Base-by-base conservation (phyloP, 2,888 invertebrate genomes). In the Drosophila stalkeri region DNA sequence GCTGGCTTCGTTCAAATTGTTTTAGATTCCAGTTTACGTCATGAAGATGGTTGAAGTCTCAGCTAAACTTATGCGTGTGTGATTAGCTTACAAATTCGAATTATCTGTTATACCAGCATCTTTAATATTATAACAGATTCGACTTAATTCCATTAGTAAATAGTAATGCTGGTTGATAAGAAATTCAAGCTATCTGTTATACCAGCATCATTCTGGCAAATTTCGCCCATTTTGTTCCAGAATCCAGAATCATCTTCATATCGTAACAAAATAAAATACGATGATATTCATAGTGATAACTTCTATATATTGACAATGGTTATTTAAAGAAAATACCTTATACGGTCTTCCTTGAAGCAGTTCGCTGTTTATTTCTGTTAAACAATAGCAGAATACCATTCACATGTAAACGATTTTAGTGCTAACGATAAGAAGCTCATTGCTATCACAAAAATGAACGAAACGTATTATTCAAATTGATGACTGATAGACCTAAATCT, bases 401-500 rank as follows among this genome's bases (percentile, higher is more conserved):
- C 37, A 33, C 4, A 9, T 71, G 62, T 51, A 11, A 49, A 56
- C 71, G 44, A 23, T 8, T 16, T 8, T 8, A 8, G 0, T 54
- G 54, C 23, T 11, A 1, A 5, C 23, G 1, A 61, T 6, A 0
- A 0, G 14, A 59, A 46, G 61, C 61, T 68, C 1, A 51, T 9
- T 57, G 54, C 7, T 61, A 76, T 43, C n/a, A 20, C 0, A 18
- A 7, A 37, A 16, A 16, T 8, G 0, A 20, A 20, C 11, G 18
- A 18, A 51, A 33, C 51, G 51, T 35, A 54, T 54, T 16, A 14
- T 54, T 35, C 16, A 37, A 54, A 23, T 14, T 23, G 14, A n/a
- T n/a, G 2, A 2, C 4, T 27, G 27, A 3, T 12, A 2, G 2
- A 20, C 2, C 2, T 23, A 27, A 16, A 16, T 27, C 27, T 27